A percentile compares a stretch with the other conserved stretches of the same genome.
These are phyloP conservation scores for Lagodon rhomboides DNA, from an alignment of 2,797 vertebrate species.

Conservation along the genomic window DNA sequence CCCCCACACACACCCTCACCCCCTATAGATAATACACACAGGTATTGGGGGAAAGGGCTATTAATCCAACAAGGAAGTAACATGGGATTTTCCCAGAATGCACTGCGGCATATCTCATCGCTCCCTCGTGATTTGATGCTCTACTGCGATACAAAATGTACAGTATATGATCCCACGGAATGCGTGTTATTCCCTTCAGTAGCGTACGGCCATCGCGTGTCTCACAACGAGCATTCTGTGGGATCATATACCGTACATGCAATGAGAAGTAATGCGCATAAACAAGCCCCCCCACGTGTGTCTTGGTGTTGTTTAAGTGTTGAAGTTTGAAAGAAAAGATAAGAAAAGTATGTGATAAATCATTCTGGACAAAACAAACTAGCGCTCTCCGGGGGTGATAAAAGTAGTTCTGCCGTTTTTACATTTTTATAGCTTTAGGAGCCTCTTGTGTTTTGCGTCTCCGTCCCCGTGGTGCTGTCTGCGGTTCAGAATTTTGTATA, in stretches of 20 bases:
- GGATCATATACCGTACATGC: neutral
- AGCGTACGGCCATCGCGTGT: neutral
- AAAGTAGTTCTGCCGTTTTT: conserved; percentile 40
- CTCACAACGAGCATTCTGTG: neutral
- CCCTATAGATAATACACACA: conserved; percentile 6
- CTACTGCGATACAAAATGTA: conserved; percentile 14
- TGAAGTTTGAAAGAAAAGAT: conserved; percentile 17
- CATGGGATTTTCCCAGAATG: conserved; percentile 46
- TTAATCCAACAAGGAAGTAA: conserved; percentile 39
- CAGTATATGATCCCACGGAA: too few species aligned
- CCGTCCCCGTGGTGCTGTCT: conserved; percentile 22
- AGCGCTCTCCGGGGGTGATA: conserved; percentile 12
- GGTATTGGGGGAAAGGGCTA: conserved; percentile 6
- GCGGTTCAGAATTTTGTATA: conserved; percentile 16
- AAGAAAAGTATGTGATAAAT: conserved; percentile 9
- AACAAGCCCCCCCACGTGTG: neutral
- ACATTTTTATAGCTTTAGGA: conserved; percentile 44
- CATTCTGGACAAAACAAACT: conserved; percentile 22
- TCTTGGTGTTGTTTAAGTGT: neutral
- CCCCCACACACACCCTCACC: neutral
- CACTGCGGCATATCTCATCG: conserved; percentile 27
- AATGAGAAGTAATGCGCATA: neutral
- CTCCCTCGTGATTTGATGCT: conserved; percentile 34
- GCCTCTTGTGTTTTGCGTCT: conserved; percentile 34
- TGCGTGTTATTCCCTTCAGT: neutral